Evolutionary conservation across 1,140 invertebrate genomes (phyloP), one percentile per base, ranked within the genome.

Genomic region (Aphidius ervi): DNA sequence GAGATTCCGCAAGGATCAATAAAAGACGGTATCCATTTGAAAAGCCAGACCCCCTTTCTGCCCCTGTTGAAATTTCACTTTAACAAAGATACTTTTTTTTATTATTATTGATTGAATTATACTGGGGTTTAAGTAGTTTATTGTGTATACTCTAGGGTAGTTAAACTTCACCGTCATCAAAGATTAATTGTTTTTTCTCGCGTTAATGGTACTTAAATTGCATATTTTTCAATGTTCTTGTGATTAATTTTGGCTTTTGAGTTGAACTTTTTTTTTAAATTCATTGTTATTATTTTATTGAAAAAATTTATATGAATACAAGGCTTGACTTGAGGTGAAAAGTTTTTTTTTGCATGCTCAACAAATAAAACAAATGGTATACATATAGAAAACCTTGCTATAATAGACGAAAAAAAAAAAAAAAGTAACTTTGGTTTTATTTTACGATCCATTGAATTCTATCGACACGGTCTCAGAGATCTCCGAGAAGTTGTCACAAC

Each of bases 1-100:
- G 69, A 69, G 69, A 63, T 63, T 59, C 62, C 49, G 63, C 63
- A 62, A 72, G 23, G 74, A 77, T 80, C 77, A 75, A 80, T 79
- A 80, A 78, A 76, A 76, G 75, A 70, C 73, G 70, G 70, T 31
- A 31, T 31, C 23, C 23, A 31, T 31, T 31, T 31, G 23, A 31
- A 31, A 31, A 31, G 23, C 23, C 23, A 31, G 23, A 31, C 23
- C 4, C 23, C 70, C 69, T 70, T 72, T 67, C 70, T 40, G 39
- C 52, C 42, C 52, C 40, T 54, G 6, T 54, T 54, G 20, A 37
- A 16, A 41, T 54, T 54, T 54, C 42, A 40, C 23, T 31, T 31
- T 31, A 31, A 31, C 23, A 31, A 31, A 31, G 23, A 31, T 31
- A 31, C 23, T 50, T 42, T 10, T n/a, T 9, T 54, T 54, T 40